Evolutionary conservation across 1,140 invertebrate species (phyloP), one percentile per base, ranked within the genome.

Genomic region (Vollenhovia emeryi): DNA sequence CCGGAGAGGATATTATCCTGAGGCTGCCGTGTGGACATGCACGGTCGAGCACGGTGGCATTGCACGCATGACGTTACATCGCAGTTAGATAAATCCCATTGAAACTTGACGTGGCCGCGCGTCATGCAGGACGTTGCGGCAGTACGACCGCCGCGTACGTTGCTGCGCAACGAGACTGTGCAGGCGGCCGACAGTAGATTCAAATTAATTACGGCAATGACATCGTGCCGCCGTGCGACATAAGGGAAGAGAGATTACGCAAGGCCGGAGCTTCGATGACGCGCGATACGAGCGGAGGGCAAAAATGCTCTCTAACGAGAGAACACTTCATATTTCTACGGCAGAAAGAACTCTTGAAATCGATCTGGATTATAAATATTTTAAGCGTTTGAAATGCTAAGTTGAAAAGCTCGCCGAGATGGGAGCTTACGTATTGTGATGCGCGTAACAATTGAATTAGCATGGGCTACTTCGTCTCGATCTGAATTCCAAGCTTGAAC

Each of bases 41-140:
- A 80, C 84, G 75, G 84, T 60, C 75, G 75, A 85, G 84, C 84
- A 59, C 75, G 75, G n/a, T 85, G 84, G 84, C 75, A 85, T 85
- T 85, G 84, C 84, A 79, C 74, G 76, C 76, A 33, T 64, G 83
- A 85, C 69, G 83, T 52, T 85, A 79, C 84, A 68, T 85, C 84
- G 84, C 55, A 85, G 84, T 85, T 68, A 69, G 64, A 85, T 78
- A 85, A 79, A 82, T 66, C 50, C 78, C n/a, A 82, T 82, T 73
- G 78, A 82, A 85, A 85, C 50, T 21, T 64, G 36, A 68, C 74
- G 84, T 85, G 45, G 76, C 60, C 50, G 50, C 27, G 21, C 43
- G 50, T 45, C 43, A 57, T 33, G 78, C 45, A 79, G 36, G 50
- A 55, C 64, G 48, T 64, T 24, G 68, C 83, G 15, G 24, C 33